Evolutionary conservation across 23 tunicate species (phyloP).

Genomic region (Botrylloides violaceus): DNA sequence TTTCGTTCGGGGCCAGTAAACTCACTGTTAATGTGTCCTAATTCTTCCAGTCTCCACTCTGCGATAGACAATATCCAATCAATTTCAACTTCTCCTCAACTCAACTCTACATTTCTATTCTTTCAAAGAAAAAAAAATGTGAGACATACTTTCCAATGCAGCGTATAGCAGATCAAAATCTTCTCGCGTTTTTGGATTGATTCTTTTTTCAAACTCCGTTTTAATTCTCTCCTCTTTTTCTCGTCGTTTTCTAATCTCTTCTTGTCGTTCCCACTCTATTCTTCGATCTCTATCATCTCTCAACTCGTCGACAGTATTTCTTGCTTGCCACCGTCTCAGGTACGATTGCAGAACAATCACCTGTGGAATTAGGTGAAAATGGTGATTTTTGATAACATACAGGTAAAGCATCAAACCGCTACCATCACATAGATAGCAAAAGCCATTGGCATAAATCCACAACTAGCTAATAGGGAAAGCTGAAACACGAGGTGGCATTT

Average conservation of each 20-base stretch:
- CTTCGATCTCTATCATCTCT: constrained; percentile 42
- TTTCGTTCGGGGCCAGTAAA: constrained; percentile 62
- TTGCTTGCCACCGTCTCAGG: constrained; percentile 83
- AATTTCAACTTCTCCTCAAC: neutral
- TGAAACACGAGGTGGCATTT: neutral
- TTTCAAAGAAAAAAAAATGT: neutral
- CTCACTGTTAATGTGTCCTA: constrained; percentile 63
- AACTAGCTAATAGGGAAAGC: neutral
- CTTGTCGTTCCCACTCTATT: constrained; percentile 52
- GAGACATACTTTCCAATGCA: constrained; percentile 56
- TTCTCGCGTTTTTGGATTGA: constrained; percentile 71
- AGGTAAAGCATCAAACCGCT: no score
- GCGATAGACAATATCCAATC: neutral
- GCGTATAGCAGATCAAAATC: constrained; percentile 89
- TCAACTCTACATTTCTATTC: neutral
- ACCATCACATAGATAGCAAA: no score
- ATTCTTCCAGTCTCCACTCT: constrained; percentile 95
- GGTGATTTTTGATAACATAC: no score
- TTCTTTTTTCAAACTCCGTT: constrained; percentile 56
- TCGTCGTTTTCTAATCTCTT: constrained; percentile 46
- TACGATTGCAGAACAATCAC: constrained; percentile 77
- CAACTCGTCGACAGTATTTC: constrained; percentile 42
- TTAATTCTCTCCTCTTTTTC: constrained; percentile 63
- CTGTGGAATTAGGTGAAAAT: no score
- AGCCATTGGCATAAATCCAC: neutral